Conservation (phyloP, 1,140 invertebrate species). For the Idris sp. region DNA sequence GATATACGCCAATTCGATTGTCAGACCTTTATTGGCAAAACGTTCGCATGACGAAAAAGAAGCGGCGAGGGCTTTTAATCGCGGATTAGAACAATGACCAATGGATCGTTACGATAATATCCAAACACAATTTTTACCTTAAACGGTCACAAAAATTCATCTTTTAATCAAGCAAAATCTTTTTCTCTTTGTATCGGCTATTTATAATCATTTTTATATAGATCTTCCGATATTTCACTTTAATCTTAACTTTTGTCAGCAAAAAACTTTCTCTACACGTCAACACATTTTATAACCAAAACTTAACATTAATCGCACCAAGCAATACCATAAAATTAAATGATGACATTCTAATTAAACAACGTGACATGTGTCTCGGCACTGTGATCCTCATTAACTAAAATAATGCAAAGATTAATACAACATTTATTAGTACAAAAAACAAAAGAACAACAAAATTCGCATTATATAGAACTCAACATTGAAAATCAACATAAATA, state of each 20-base stretch:
- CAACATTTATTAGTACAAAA: slow-evolving; percentile 19
- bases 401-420: slow-evolving; percentile 28
- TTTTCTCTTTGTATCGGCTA: too few species aligned
- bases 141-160: too few species aligned
- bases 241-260: background rate
- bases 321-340: slow-evolving; percentile 44
- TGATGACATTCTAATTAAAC: slow-evolving; percentile 49
- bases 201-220: too few species aligned
- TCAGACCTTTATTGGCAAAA: slow-evolving; percentile 61
- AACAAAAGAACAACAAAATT: slow-evolving; percentile 2
- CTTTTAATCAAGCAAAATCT: too few species aligned
- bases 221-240: too few species aligned
- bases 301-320: slow-evolving; percentile 32
- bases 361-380: slow-evolving; percentile 41
- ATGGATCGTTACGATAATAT: background rate
- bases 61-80: slow-evolving; percentile 38
- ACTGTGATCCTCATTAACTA: slow-evolving; percentile 27
- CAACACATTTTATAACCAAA: slow-evolving; percentile 25
- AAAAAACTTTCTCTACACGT: slow-evolving; percentile 30
- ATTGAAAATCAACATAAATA: slow-evolving; percentile 34
- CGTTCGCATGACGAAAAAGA: slow-evolving; percentile 49
- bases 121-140: too few species aligned
- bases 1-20: slow-evolving; percentile 63
- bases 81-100: slow-evolving; percentile 33
- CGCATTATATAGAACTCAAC: slow-evolving; percentile 27